Evolutionary conservation across 2,888 invertebrate genomes (phyloP), one percentile per base, ranked within the genome.

Genomic region (Xylota segnis): DNA sequence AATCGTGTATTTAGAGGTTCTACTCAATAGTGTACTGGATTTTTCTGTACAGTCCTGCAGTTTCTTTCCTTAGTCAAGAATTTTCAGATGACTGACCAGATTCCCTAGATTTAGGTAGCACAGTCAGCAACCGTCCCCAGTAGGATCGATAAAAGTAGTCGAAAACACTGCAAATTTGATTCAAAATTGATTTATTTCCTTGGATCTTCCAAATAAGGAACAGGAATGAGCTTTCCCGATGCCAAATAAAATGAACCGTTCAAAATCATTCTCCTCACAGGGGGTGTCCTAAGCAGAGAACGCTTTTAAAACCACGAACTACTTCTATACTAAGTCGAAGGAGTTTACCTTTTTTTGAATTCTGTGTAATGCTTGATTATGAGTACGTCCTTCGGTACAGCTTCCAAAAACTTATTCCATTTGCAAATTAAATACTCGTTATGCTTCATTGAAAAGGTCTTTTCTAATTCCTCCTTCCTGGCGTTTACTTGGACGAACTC

Each of bases 191-290:
- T n/a, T 61, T 61, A 29, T 45, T 16, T 14, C 2, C 88, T 84
- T 0, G 88, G 88, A 86, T 89, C 89, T 1, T 66, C 83, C 14
- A 83, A 63, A 3, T 86, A 77, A 0, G 91, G 90, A 18, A 90
- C 87, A 0, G 91, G 91, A 1, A 89, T 90, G 14, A 90, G 75
- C 63, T 90, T 90, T 65, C 89, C 88, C 54, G 90, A 89, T 1
- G 88, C 83, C 0, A 90, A 89, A 84, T 90, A 90, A 40, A 90
- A 90, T 29, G 89, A 74, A 0, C 91, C 90, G 76, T 89, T 90
- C 4, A 91, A 68, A 12, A 88, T 88, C 71, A 88, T 89, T 16
- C 89, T 87, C 52, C 89, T 86, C 12, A 89, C 88, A n/a, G 70
- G 83, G 0, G 81, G 83, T 70, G 74, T 78, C 43, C 90, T 91